phyloP scores from a whole-genome alignment of 2,888 invertebrate species.

The Drosophila borborema region DNA sequence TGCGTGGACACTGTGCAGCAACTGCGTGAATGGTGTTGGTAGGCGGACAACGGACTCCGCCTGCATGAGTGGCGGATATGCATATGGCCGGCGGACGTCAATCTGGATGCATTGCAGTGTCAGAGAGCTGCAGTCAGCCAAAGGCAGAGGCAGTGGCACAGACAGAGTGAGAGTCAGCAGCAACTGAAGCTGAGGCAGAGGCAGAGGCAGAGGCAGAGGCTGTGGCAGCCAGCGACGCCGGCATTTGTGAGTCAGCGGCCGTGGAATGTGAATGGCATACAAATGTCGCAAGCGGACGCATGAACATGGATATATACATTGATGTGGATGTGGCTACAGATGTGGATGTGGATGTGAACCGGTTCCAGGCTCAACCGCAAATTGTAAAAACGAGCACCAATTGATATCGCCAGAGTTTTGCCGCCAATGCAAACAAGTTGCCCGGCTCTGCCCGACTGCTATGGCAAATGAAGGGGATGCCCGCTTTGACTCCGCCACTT shows the following conservation, averaged over 20 bases:
- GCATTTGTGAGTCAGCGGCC: constrained; percentile 68
- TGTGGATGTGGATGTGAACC: constrained; percentile 38
- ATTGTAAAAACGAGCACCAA: constrained; percentile 40
- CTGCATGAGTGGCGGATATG: constrained; percentile 74
- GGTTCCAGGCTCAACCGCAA: constrained; percentile 51
- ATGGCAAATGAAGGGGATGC: constrained; percentile 37
- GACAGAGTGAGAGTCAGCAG: constrained; percentile 28
- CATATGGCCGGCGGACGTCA: constrained; percentile 69
- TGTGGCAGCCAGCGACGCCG: constrained; percentile 52
- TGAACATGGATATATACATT: constrained; percentile 35
- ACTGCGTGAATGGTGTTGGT: constrained; percentile 43
- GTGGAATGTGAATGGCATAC: constrained; percentile 80
- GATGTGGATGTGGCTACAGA: constrained; percentile 11
- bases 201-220: constrained; percentile 19
- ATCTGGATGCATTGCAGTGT: constrained; percentile 53
- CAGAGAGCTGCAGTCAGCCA: constrained; percentile 23
- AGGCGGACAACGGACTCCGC: constrained; percentile 62
- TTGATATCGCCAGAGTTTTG: constrained; percentile 56
- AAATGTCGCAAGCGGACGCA: constrained; percentile 67
- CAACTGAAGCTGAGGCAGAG: constrained; percentile 16
- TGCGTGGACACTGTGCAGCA: constrained; percentile 37
- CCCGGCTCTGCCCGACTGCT: constrained; percentile 15
- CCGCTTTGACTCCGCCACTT: constrained; percentile 20
- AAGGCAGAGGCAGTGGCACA: constrained; percentile 22
- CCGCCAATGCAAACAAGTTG: constrained; percentile 69